phyloP scores from a whole-genome alignment of 2,888 invertebrate genomes.

The Ectemnius continuus region DNA sequence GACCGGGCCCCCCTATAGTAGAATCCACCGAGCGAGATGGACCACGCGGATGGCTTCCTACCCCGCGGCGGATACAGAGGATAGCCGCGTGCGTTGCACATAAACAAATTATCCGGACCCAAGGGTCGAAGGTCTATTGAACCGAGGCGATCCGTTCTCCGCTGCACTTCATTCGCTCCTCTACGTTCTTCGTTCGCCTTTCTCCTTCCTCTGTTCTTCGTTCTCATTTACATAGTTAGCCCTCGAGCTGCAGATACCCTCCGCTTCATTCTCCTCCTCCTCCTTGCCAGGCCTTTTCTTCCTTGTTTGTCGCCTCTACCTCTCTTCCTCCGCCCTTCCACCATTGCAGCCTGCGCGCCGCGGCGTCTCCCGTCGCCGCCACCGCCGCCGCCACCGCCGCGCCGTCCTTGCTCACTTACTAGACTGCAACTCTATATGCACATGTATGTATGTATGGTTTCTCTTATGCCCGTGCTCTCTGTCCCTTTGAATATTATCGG shows the following conservation, averaged over 20 bases:
- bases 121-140: slow-evolving; percentile 78
- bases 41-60: slow-evolving; percentile 67
- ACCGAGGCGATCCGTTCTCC: slow-evolving; percentile 73
- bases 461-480: no score
- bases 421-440: no score
- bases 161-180: no score
- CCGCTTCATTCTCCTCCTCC: slow-evolving; percentile 35
- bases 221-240: slow-evolving; percentile 77
- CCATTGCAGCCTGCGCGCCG: not conserved
- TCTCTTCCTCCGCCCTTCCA: slow-evolving; percentile 17
- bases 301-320: slow-evolving; percentile 24
- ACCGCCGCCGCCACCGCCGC: no score
- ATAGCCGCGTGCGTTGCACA: slow-evolving; percentile 75
- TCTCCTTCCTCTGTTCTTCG: slow-evolving; percentile 29
- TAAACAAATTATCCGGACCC: slow-evolving; percentile 78
- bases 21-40: slow-evolving; percentile 71
- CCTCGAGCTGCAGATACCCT: slow-evolving; percentile 71
- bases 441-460: no score
- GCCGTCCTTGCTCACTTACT: no score
- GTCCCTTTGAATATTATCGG: no score
- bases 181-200: no score
- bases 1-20: slow-evolving; percentile 45
- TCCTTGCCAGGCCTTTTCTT: slow-evolving; percentile 16
- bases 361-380: no score
- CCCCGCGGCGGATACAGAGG: slow-evolving; percentile 63